These are phyloP conservation scores for Triplophysa siluroides DNA, from an alignment of 2,113 vertebrate genomes.

Conservation along the genomic window DNA sequence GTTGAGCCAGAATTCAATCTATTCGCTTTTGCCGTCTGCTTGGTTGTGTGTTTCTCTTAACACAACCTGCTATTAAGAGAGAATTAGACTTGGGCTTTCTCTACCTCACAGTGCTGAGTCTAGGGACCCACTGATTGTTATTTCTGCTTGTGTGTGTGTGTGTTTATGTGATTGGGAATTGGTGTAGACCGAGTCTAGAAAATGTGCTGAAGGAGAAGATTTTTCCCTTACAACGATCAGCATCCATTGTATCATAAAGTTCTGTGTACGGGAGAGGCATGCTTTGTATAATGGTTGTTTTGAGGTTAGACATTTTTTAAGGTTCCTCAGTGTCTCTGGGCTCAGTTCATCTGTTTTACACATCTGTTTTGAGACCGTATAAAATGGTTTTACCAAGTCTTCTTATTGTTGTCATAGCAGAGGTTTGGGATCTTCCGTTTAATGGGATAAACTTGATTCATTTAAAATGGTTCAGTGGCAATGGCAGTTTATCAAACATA, in stretches of 20 bases:
- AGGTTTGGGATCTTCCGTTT: conserved; percentile 9
- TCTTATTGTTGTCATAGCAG: conserved; percentile 33
- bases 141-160: conserved; percentile 48
- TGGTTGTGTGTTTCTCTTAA: conserved; percentile 43
- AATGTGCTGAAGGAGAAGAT: conserved; percentile 65
- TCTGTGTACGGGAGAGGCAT: conserved; percentile 28
- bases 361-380: neutral
- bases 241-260: conserved; percentile 64
- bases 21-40: conserved; percentile 7
- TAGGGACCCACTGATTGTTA: conserved; percentile 46
- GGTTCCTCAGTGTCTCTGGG: neutral
- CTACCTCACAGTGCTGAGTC: conserved; percentile 32
- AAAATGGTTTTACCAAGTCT: conserved; percentile 9
- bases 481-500: conserved; percentile 32
- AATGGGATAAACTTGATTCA: conserved; percentile 26
- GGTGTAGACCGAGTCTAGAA: conserved; percentile 47
- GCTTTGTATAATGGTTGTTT: conserved; percentile 49
- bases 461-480: conserved; percentile 9
- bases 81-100: conserved; percentile 41
- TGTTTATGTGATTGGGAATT: conserved; percentile 56
- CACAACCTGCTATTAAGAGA: conserved; percentile 52
- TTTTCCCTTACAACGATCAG: conserved; percentile 61
- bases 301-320: conserved; percentile 52
- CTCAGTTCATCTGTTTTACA: neutral
- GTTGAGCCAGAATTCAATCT: conserved; percentile 46